Base-by-base conservation (phyloP, 1,140 invertebrate species). In the Microplitis mediator region DNA sequence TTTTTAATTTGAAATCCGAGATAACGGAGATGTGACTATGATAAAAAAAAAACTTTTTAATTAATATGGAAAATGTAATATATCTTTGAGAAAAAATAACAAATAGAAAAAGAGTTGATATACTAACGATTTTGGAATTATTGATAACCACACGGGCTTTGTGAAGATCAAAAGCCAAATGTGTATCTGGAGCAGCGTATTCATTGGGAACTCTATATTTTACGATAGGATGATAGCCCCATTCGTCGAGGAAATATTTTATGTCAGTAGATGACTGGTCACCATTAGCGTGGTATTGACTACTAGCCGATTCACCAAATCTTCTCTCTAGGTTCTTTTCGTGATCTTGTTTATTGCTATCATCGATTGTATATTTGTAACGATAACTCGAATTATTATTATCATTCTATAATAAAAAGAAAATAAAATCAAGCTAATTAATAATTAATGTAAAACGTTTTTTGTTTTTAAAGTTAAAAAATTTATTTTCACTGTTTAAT, bases 171-270 rank as follows among this genome's bases (percentile, higher is more conserved):
- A 91, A 77, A 3, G 90, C 88, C 61, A 91, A 88, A 72, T 82
- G 87, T 51, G 83, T 84, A 71, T 77, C 87, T 11, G 82, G 78
- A 69, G 80, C 74, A 76, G 84, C 83, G 67, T 86, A 82, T n/a
- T 85, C 81, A 58, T 84, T 79, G n/a, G 78, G 73, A 61, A 85
- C 83, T 72, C 84, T 88, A 75, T 91, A 89, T 68, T 89, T 87
- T 23, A 90, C 87, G 4, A 90, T 83, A 14, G 90, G 89, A 85
- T 92, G 90, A 82, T 90, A 91, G 35, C 90, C 90, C 87, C 88
- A 90, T 76, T 89, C 88, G 74, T 92, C 89, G 1, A 89, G 89
- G 64, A 89, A 81, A 81, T 92, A 92, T 67, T 88, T 86, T 3
- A 92, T 90, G 50, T 87, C 80, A 87, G 89, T 85, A 1, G 77